These are phyloP conservation scores for Zaprionus bogoriensis DNA, from an alignment of 2,888 invertebrate species.

Conservation along the genomic window DNA sequence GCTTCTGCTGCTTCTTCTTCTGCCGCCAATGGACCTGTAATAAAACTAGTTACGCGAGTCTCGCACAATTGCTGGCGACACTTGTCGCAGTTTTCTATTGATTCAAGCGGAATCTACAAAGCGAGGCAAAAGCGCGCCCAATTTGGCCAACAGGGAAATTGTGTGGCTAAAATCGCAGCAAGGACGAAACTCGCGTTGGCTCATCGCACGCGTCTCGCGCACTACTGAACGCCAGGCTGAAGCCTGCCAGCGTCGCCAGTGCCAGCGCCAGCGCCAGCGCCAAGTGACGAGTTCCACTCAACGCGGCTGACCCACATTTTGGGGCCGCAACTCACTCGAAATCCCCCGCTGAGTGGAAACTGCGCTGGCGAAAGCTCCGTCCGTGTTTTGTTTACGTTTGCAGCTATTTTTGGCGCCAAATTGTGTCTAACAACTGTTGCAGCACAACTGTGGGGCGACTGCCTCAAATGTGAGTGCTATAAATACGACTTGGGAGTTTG, in stretches of 20 bases:
- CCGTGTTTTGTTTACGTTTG: conserved; percentile 56
- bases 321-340: conserved; percentile 32
- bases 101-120: conserved; percentile 52
- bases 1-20: conserved; percentile 10
- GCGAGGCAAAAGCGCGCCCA: conserved; percentile 49
- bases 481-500: background rate
- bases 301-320: conserved; percentile 64
- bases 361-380: conserved; percentile 19
- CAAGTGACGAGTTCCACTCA: conserved; percentile 59
- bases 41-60: background rate
- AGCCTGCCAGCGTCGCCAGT: background rate
- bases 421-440: conserved; percentile 62
- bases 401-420: conserved; percentile 75
- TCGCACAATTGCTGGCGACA: conserved; percentile 29
- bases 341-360: background rate
- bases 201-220: conserved; percentile 25
- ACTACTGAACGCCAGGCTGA: conserved; percentile 22
- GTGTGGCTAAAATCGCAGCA: background rate
- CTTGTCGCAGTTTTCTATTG: conserved; percentile 29
- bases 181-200: conserved; percentile 7
- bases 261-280: background rate
- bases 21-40: conserved; percentile 5
- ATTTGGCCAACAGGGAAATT: conserved; percentile 18
- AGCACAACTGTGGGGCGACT: conserved; percentile 10
- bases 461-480: background rate